phyloP scores from a whole-genome alignment of 2,888 invertebrate species.

The Tromatobia lineatoria region DNA sequence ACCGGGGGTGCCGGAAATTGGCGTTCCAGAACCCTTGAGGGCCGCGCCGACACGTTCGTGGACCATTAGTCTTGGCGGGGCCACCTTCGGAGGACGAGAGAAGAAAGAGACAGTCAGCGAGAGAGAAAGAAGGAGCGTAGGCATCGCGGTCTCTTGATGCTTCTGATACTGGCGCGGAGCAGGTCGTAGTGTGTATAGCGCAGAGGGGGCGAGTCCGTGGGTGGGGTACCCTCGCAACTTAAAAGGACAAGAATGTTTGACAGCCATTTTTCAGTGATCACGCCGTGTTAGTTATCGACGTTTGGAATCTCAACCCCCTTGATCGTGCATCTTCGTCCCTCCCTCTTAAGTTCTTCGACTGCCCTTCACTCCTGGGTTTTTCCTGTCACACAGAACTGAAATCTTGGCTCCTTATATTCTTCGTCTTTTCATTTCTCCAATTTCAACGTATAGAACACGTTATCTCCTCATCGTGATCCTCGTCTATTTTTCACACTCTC shows the following conservation, averaged over 20 bases:
- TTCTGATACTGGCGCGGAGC: slow-evolving; percentile 46
- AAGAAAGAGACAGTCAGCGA: slow-evolving; percentile 25
- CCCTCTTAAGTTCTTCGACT: slow-evolving; percentile 42
- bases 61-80: slow-evolving; percentile 79
- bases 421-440: slow-evolving; percentile 45
- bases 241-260: slow-evolving; percentile 84
- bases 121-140: slow-evolving; percentile 68
- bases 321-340: slow-evolving; percentile 27
- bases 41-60: slow-evolving; percentile 77
- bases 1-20: slow-evolving; percentile 77
- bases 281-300: slow-evolving; percentile 83
- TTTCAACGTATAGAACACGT: slow-evolving; percentile 37
- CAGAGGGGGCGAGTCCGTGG: slow-evolving; percentile 67
- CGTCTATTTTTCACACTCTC: slow-evolving; percentile 31
- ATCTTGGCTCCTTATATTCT: slow-evolving; percentile 41
- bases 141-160: slow-evolving; percentile 61
- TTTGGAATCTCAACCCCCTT: slow-evolving; percentile 69
- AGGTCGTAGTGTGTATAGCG: slow-evolving; percentile 2
- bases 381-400: slow-evolving; percentile 38
- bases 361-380: slow-evolving; percentile 47
- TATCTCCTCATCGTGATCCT: slow-evolving; percentile 55
- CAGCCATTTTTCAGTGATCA: slow-evolving; percentile 85
- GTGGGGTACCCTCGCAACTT: slow-evolving; percentile 80
- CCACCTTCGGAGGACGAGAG: slow-evolving; percentile 68
- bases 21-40: slow-evolving; percentile 76